These are phyloP conservation scores for Ochotona curzoniae DNA, from an alignment of 2,113 vertebrate species.

Conservation along the genomic window DNA sequence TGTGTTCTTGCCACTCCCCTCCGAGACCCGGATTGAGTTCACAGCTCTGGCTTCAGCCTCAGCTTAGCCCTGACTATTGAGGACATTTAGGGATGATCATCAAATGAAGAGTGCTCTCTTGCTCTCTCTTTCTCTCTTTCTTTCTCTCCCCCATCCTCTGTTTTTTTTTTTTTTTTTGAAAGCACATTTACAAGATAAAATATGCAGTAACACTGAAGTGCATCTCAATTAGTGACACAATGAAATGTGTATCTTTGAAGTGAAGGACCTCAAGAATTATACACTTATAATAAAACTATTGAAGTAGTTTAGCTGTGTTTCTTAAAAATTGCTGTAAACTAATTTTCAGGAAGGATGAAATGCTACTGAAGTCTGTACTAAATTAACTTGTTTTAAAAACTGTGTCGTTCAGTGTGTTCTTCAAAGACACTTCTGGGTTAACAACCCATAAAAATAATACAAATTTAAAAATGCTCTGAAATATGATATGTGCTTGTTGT, in stretches of 20 bases:
- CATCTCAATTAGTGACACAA: conserved; percentile 14
- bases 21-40: no score
- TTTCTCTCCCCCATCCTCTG: no score
- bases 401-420: conserved; percentile 65
- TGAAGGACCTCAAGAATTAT: conserved; percentile 51
- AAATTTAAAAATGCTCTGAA: conserved; percentile 72
- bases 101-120: no score
- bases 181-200: not conserved
- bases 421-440: conserved; percentile 78
- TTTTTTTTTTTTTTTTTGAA: not conserved
- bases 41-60: no score
- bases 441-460: conserved; percentile 79
- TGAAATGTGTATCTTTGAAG: conserved; percentile 45
- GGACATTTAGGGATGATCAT: no score
- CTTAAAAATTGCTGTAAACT: conserved; percentile 53
- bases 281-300: not conserved
- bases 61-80: no score
- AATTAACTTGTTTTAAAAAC: conserved; percentile 71
- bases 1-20: no score
- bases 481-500: conserved; percentile 77
- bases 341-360: conserved; percentile 65
- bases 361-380: conserved; percentile 64
- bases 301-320: conserved; percentile 27
- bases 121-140: no score
- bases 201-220: not conserved